Conservation (phyloP, 2,888 invertebrate species). For the Geophilus truncorum region DNA sequence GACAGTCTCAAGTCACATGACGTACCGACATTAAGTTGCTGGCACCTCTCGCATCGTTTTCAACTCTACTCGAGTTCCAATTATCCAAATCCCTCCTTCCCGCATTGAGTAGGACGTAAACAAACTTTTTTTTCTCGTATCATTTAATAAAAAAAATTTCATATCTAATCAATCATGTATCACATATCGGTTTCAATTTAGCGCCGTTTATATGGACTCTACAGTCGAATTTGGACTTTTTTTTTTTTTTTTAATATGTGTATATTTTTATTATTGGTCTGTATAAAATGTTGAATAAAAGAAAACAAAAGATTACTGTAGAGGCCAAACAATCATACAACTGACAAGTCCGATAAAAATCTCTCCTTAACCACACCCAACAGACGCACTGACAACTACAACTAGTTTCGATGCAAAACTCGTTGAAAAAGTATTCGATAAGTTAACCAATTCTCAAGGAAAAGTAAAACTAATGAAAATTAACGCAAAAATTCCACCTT, state of each 20-base stretch:
- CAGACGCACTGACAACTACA: neutral
- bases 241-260: no score
- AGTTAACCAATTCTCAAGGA: neutral
- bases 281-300: no score
- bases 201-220: neutral
- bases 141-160: neutral
- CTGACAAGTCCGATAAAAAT: neutral
- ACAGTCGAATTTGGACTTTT: neutral
- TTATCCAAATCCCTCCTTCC: neutral
- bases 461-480: neutral
- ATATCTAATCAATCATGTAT: neutral
- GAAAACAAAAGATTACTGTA: neutral
- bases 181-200: neutral
- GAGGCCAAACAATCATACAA: neutral
- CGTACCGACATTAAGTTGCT: neutral
- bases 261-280: no score
- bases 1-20: neutral
- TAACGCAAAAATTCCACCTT: neutral
- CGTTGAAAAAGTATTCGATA: neutral
- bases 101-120: neutral
- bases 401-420: neutral
- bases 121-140: neutral
- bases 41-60: neutral
- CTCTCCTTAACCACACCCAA: slow-evolving; percentile 1
- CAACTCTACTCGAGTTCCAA: neutral